Evolutionary conservation across 2,113 vertebrate genomes (phyloP), one percentile per base, ranked within the genome.

Genomic region (Crotalus viridis): DNA sequence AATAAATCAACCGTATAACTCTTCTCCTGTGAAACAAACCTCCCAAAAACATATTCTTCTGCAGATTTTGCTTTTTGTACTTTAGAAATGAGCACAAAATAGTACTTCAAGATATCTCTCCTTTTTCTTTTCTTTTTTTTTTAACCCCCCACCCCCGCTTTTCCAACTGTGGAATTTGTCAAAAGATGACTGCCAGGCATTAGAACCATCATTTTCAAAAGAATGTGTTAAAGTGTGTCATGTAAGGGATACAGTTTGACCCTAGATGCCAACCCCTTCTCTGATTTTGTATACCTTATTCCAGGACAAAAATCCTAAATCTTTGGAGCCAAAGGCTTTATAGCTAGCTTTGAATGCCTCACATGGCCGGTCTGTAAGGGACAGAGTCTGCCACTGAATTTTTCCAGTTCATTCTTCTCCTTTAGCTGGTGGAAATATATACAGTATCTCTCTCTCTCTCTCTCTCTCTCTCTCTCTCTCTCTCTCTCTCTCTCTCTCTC

Each of bases 401-500:
- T 97, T 94, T 90, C 91, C 95, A 94, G 94, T 95, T 95, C 90
- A 59, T 92, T 95, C 92, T 89, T 52, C 28, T 93, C 93, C 96
- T 97, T 97, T 97, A 97, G 92, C 94, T 95, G 94, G 93, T 92
- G 94, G 95, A 56, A 96, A 86, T 55, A 4, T 55, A 54, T 28
- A 54, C 39, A 39, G 39, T 39, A 39, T 39, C 39, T 39, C 39
- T 39, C 39, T 39, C 39, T 39, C 39, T 39, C 39, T 39, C 39
- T 39, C 39, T 39, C 39, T 39, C 39, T 39, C 39, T 39, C 39
- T 39, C 39, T 39, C 39, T 39, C 39, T 39, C 39, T 39, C 39
- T 39, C 39, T 39, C 39, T 39, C 39, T 39, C 39, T 39, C 39
- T 39, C 39, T 39, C 39, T 39, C 39, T 39, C 39, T 39, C 39